phyloP scores from a whole-genome alignment of 2,888 invertebrate species.

The Sthenelais limicola region DNA sequence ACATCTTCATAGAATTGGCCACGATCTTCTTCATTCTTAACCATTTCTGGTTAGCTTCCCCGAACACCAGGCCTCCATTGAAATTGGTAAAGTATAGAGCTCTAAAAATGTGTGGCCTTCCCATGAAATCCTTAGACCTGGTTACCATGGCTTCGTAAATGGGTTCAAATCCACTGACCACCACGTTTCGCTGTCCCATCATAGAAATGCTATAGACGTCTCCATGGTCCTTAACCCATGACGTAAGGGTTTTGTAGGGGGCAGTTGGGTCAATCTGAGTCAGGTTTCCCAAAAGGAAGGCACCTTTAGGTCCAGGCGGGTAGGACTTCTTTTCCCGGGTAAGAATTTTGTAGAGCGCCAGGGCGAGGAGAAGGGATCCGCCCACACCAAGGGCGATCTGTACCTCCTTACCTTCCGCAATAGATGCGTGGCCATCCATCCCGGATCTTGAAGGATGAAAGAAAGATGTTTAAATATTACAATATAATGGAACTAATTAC shows the following conservation, averaged over 20 bases:
- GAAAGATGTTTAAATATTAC: too few relatives aligned
- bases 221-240: slow-evolving; percentile 24
- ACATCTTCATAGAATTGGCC: slow-evolving; percentile 9
- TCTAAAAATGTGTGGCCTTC: slow-evolving; percentile 37
- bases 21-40: slow-evolving; percentile 15
- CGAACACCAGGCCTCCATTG: not conserved
- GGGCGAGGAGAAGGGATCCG: not conserved
- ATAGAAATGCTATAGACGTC: slow-evolving; percentile 26
- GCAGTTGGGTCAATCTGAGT: slow-evolving; percentile 4
- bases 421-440: too few relatives aligned
- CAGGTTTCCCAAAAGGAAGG: not conserved
- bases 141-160: slow-evolving; percentile 40
- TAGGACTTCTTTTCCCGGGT: not conserved
- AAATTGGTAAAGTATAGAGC: not conserved
- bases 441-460: too few relatives aligned
- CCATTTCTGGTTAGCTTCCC: not conserved
- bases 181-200: slow-evolving; percentile 31
- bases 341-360: not conserved
- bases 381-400: not conserved
- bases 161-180: slow-evolving; percentile 39
- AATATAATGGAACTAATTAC: too few relatives aligned
- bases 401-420: not conserved
- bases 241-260: slow-evolving; percentile 8
- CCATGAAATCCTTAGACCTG: slow-evolving; percentile 43
- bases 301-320: slow-evolving; percentile 9